Base-by-base conservation (phyloP, 1,140 invertebrate species). In the Hetaerina americana region DNA sequence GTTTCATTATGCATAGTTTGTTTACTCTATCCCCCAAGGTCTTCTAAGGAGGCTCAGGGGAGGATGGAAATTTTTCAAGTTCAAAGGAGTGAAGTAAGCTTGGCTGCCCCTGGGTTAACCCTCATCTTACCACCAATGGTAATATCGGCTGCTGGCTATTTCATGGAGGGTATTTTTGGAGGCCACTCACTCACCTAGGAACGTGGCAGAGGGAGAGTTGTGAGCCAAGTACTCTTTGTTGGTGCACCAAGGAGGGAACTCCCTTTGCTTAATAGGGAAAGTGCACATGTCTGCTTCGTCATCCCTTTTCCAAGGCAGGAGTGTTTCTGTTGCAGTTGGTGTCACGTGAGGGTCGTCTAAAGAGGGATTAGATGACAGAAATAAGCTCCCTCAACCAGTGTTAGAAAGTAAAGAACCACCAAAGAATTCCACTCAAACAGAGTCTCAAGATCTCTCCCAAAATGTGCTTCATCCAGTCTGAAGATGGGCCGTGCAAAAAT, bases 161-260 rank as follows among this genome's bases (percentile, higher is more conserved):
- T n/a, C n/a, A n/a, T n/a, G n/a, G n/a, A n/a, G n/a, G n/a, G n/a
- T n/a, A n/a, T n/a, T n/a, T n/a, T n/a, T n/a, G n/a, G n/a, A n/a
- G n/a, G n/a, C n/a, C n/a, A n/a, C n/a, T n/a, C 40, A 72, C 72
- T 84, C 86, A 94, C 92, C 91, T 84, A 95, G 84, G 81, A 94
- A 93, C 57, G 93, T 95, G 28, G 92, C 91, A 18, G 92, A 94
- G 1, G 93, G 94, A 66, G 93, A 95, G 80, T 89, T 92, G 78
- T 95, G 95, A n/a, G 91, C 90, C 71, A 94, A 81, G 78, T 96
- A 96, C 79, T 96, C 93, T 78, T 94, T 94, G 78, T 95, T 96
- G 0, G 92, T 92, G 69, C 92, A 92, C 93, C 93, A 96, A 1
- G 90, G 87, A 18, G 93, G 93, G 80, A 95, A 96, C 79, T 96